Conservation (phyloP, 1,140 invertebrate genomes). For the Macrostomum lignano region DNA sequence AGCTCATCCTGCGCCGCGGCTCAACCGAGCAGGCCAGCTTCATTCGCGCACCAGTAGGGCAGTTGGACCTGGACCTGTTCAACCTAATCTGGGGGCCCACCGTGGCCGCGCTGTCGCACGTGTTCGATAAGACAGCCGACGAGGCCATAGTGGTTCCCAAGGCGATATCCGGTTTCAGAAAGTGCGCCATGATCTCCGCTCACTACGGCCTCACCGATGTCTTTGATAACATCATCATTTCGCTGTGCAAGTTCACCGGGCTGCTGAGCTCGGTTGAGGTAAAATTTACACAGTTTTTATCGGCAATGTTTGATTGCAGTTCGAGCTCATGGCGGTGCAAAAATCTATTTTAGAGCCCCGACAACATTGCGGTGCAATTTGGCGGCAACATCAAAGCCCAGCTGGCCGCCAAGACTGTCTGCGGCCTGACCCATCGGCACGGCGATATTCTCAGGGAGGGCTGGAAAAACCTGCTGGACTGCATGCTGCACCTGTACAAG, state of each 20-base stretch:
- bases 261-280: constrained; percentile 25
- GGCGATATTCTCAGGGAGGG: constrained; percentile 65
- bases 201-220: constrained; percentile 58
- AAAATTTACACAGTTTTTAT: too few relatives aligned
- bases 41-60: constrained; percentile 38
- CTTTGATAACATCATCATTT: constrained; percentile 68
- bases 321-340: background rate
- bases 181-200: constrained; percentile 63
- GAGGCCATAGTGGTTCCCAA: constrained; percentile 39
- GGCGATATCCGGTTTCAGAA: constrained; percentile 33
- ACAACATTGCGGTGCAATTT: constrained; percentile 28
- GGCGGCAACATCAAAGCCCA: constrained; percentile 51
- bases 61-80: constrained; percentile 58
- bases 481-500: constrained; percentile 53
- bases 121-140: constrained; percentile 67
- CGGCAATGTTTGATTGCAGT: background rate
- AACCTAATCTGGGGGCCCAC: constrained; percentile 54
- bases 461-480: constrained; percentile 76
- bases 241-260: constrained; percentile 57
- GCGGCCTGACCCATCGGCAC: constrained; percentile 55
- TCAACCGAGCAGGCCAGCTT: constrained; percentile 41
- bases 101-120: constrained; percentile 62
- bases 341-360: background rate
- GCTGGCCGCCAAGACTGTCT: constrained; percentile 47
- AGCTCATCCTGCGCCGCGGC: constrained; percentile 47